Conservation (phyloP, 2,113 vertebrate species). For the Corythaeola cristata region DNA sequence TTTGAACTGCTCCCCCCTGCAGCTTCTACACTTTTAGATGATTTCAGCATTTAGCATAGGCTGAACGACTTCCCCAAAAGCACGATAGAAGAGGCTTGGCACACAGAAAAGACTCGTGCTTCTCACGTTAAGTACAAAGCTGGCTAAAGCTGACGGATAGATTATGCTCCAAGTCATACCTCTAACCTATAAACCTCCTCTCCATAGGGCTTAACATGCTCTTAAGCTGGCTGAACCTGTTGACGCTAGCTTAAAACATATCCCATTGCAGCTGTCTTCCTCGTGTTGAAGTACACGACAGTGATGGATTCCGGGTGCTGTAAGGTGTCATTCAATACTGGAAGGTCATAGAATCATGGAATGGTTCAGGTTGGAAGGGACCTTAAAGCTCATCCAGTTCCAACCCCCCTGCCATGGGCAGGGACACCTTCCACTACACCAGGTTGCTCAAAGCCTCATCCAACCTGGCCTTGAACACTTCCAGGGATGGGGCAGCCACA, state of each 20-base stretch:
- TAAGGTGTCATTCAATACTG: not conserved
- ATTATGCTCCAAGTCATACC: not conserved
- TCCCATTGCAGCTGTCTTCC: not conserved
- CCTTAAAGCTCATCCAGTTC: too few relatives aligned
- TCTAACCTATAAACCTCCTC: conserved; percentile 8
- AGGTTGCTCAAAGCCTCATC: too few relatives aligned
- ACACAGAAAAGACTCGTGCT: not conserved
- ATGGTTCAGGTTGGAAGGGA: too few relatives aligned
- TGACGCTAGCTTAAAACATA: not conserved
- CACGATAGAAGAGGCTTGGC: not conserved
- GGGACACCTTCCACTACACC: too few relatives aligned
- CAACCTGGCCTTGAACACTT: too few relatives aligned
- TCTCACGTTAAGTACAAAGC: not conserved
- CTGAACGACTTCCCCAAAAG: not conserved
- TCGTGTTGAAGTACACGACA: not conserved
- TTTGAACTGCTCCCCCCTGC: not conserved
- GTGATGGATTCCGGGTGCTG: accelerated
- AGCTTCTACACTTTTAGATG: not conserved
- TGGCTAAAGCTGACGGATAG: not conserved
- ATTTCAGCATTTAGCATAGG: not conserved
- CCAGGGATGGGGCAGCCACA: too few relatives aligned
- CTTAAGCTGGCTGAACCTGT: conserved; percentile 24
- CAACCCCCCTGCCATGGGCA: too few relatives aligned
- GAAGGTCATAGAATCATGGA: not conserved
- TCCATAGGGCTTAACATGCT: not conserved